Percentiles rank a stretch among this genome's conserved stretches.
Conservation (phyloP, 2,888 invertebrate genomes). For the Athrips mouffetella region DNA sequence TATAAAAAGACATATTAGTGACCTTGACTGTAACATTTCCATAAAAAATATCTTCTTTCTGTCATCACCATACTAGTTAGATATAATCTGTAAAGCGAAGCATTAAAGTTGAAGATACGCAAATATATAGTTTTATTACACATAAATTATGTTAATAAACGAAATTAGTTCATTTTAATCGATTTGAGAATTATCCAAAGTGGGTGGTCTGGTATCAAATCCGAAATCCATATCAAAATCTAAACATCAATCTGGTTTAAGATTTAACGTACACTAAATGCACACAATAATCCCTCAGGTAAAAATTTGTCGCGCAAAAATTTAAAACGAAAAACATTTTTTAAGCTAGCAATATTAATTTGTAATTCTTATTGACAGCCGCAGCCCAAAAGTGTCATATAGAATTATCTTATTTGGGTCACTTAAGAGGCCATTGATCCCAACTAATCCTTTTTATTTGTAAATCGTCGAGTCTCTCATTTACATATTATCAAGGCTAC, state of each 20-base stretch:
- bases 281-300: slow-evolving; percentile 10
- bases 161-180: slow-evolving; percentile 14
- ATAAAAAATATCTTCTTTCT: too few species aligned
- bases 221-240: slow-evolving; percentile 1
- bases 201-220: slow-evolving; percentile 16
- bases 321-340: slow-evolving; percentile 27
- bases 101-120: slow-evolving; percentile 5
- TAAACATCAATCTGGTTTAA: background rate
- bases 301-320: slow-evolving; percentile 21
- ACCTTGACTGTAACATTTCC: background rate
- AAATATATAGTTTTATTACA: slow-evolving; percentile 19
- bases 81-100: background rate
- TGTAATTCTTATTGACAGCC: slow-evolving; percentile 70
- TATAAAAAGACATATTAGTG: too few species aligned
- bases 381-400: slow-evolving; percentile 49
- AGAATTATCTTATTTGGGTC: slow-evolving; percentile 72
- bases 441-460: slow-evolving; percentile 64
- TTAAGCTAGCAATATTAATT: slow-evolving; percentile 36
- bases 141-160: slow-evolving; percentile 17
- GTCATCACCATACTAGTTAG: background rate
- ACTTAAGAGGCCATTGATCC: slow-evolving; percentile 65
- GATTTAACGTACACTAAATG: background rate
- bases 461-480: slow-evolving; percentile 60
- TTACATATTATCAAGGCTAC: slow-evolving; percentile 69
- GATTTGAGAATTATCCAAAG: slow-evolving; percentile 5